Percentiles rank a stretch among this genome's conserved stretches.
Conservation (phyloP, 2,797 vertebrate species). For the Thaleichthys pacificus region DNA sequence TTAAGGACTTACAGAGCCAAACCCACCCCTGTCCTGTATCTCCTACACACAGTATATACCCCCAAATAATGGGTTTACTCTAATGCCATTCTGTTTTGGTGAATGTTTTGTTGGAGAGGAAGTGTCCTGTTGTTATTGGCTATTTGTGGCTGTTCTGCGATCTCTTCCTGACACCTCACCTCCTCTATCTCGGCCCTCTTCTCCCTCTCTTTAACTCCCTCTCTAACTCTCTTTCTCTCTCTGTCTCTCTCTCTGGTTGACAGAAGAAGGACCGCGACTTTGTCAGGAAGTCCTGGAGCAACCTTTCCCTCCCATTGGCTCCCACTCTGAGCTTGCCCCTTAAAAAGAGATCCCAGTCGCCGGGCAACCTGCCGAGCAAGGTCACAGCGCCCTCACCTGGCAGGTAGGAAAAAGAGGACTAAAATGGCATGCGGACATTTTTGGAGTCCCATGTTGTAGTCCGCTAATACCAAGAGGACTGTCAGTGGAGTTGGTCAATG, state of each 20-base stretch:
- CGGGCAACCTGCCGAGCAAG: constrained; percentile 77
- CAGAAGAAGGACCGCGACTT: constrained; percentile 76
- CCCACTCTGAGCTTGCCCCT: constrained; percentile 59
- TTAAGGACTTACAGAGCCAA: constrained; percentile 44
- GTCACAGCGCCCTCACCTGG: constrained; percentile 78
- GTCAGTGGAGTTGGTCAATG: background rate
- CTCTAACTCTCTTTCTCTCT: background rate
- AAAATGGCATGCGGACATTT: background rate
- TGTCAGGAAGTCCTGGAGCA: constrained; percentile 82
- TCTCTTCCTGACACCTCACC: too few species aligned
- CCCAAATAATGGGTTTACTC: background rate
- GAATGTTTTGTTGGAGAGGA: too few species aligned
- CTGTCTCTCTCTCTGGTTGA: constrained; percentile 45
- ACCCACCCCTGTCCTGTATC: constrained; percentile 17
- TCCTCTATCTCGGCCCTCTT: too few species aligned
- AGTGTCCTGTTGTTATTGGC: background rate
- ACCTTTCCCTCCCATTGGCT: constrained; percentile 73
- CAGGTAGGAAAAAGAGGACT: constrained; percentile 74
- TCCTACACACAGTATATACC: background rate
- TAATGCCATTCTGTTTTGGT: background rate
- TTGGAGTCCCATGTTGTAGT: background rate
- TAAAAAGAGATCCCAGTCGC: constrained; percentile 76
- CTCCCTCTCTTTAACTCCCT: too few species aligned
- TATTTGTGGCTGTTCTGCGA: background rate
- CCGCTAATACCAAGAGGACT: background rate